phyloP scores from a whole-genome alignment of 2,113 vertebrate species.

The Climacteris rufus region DNA sequence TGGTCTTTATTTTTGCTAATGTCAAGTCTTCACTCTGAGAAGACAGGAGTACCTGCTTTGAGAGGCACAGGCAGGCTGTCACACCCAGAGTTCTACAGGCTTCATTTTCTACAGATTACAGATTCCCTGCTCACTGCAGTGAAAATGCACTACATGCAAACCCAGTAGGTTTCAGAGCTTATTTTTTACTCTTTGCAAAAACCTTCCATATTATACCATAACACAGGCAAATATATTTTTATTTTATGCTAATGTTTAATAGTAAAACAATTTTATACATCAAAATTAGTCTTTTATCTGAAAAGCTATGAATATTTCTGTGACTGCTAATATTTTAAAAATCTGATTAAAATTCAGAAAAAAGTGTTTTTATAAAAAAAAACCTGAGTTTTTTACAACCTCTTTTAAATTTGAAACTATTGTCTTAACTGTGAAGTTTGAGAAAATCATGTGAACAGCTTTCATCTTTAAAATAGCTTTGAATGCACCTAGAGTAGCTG shows the following conservation, averaged over 20 bases:
- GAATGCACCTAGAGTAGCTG: conserved; percentile 65
- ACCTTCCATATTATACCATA: background rate
- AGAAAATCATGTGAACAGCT: conserved; percentile 53
- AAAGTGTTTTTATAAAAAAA: background rate
- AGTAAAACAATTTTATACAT: background rate
- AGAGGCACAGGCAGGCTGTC: background rate
- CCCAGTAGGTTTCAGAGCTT: background rate
- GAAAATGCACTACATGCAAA: background rate
- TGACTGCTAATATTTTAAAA: background rate
- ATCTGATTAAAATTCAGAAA: background rate
- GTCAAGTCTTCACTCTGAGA: background rate
- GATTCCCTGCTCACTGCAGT: background rate
- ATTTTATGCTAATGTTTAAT: background rate
- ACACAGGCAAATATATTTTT: background rate
- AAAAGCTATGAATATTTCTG: background rate
- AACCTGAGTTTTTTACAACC: background rate
- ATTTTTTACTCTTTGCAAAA: background rate
- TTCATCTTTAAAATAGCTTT: conserved; percentile 69
- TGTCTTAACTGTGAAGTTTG: conserved; percentile 43
- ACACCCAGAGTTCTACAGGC: background rate
- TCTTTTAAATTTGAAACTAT: conserved; percentile 1
- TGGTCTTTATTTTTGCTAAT: background rate
- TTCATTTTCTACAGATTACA: background rate
- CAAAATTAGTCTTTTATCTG: background rate
- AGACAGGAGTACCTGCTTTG: background rate